Conservation (phyloP, 2,797 vertebrate species). For the Cyprinodon diabolis region DNA sequence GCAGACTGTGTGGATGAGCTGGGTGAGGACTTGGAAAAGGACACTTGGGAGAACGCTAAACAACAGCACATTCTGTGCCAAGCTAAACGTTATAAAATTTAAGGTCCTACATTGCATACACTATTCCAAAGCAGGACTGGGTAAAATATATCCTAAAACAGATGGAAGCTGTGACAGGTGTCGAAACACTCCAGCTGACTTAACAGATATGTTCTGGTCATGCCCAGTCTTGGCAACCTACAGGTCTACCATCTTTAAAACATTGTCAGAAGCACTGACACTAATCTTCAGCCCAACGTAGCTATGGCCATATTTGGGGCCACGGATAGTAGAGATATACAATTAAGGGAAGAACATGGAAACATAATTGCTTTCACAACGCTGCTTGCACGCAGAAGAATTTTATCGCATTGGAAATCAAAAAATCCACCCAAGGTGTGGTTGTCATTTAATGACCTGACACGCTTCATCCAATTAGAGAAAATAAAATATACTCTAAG, state of each 20-base stretch:
- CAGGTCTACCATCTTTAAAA: too few relatives aligned
- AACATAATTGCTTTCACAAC: not conserved
- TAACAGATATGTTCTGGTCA: not conserved
- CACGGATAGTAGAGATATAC: not conserved
- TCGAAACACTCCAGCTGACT: not conserved
- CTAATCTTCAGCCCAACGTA: too few relatives aligned
- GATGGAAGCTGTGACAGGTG: not conserved
- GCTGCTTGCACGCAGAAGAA: not conserved
- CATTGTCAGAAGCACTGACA: too few relatives aligned
- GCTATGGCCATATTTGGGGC: not conserved
- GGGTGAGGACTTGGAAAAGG: too few relatives aligned
- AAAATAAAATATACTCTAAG: too few relatives aligned
- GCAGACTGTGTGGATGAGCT: too few relatives aligned
- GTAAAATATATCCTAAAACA: not conserved
- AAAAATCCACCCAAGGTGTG: not conserved
- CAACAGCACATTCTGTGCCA: not conserved
- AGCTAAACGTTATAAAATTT: not conserved
- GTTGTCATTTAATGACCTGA: too few relatives aligned
- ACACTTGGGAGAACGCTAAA: not conserved
- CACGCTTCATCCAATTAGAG: too few relatives aligned
- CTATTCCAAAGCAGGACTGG: not conserved
- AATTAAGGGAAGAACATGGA: not conserved
- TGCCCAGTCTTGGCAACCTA: too few relatives aligned
- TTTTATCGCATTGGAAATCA: constrained; percentile 2
- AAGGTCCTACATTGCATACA: not conserved